Evolutionary conservation across 2,113 vertebrate species (phyloP).

Genomic region (Bos javanicus): DNA sequence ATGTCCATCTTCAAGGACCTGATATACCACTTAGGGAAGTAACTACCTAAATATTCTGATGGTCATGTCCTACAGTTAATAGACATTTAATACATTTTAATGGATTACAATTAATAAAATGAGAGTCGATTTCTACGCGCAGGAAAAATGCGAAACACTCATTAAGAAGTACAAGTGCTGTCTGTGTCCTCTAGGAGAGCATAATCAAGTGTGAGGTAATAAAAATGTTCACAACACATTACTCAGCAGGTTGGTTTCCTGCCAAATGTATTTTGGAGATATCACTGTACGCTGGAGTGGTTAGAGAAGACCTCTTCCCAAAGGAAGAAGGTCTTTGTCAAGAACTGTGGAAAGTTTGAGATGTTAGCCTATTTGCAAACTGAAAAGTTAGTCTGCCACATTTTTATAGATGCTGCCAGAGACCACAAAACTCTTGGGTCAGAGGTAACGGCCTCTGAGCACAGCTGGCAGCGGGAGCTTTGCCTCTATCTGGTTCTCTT

Average conservation of each 20-base stretch:
- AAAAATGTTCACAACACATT: not conserved
- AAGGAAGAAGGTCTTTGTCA: not conserved
- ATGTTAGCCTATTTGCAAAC: not conserved
- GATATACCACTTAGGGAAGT: not conserved
- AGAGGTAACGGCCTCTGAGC: not conserved
- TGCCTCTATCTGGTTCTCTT: not conserved
- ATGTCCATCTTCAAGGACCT: not conserved
- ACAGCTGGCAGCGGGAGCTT: not conserved
- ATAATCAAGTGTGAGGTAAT: conserved; percentile 17
- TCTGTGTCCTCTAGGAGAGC: not conserved
- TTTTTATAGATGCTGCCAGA: not conserved
- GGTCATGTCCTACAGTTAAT: not conserved
- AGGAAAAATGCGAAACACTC: conserved; percentile 4
- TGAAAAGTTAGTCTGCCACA: not conserved
- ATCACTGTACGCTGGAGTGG: not conserved
- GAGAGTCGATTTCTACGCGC: not conserved
- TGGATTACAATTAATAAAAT: conserved; percentile 34
- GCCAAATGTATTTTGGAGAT: not conserved
- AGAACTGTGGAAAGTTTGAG: not conserved
- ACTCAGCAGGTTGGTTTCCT: not conserved
- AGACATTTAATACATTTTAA: conserved; percentile 21
- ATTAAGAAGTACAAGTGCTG: not conserved
- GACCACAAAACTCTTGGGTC: not conserved
- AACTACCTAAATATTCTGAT: conserved; percentile 12
- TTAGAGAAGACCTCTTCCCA: not conserved